Evolutionary conservation across 2,888 invertebrate species (phyloP), one percentile per base, ranked within the genome.

Genomic region (Camptogramma bilineatum): DNA sequence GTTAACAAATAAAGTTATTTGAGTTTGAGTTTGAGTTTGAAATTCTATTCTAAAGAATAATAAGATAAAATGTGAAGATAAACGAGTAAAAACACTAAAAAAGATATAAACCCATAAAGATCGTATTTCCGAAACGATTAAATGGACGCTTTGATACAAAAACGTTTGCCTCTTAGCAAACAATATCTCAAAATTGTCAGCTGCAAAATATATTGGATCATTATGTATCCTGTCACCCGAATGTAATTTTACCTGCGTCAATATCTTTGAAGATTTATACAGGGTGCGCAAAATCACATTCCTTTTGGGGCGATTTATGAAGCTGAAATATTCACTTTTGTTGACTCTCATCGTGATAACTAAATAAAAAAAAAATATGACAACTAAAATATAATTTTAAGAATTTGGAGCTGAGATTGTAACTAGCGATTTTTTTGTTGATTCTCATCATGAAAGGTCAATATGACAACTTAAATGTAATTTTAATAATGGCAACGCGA

Each of bases 241-340:
- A 56, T 56, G 64, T 62, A 61, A 68, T 70, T 63, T 65, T 21
- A 44, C 60, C 64, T 59, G 50, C 64, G 63, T 66, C 58, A 61
- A 64, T 69, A 66, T 62, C 52, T 54, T 68, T 52, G 64, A 46
- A 52, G 54, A 64, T 39, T 13, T 44, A 17, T 44, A 44, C 16
- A 17, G 44, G 16, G 16, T 44, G 16, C 17, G 7, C 4, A 39
- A 39, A 39, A 39, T n/a, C 28, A 39, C 3, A 3, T 39, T 13
- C 10, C 13, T 3, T 13, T 13, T 10, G 0, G 34, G 3, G 13
- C n/a, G n/a, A n/a, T n/a, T n/a, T n/a, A n/a, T n/a, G n/a, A n/a
- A n/a, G n/a, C n/a, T n/a, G n/a, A n/a, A n/a, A n/a, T n/a, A n/a
- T n/a, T n/a, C n/a, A n/a, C n/a, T n/a, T n/a, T n/a, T n/a, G n/a